phyloP scores from a whole-genome alignment of 2,888 invertebrate species.

The Frankliniella intonsa region DNA sequence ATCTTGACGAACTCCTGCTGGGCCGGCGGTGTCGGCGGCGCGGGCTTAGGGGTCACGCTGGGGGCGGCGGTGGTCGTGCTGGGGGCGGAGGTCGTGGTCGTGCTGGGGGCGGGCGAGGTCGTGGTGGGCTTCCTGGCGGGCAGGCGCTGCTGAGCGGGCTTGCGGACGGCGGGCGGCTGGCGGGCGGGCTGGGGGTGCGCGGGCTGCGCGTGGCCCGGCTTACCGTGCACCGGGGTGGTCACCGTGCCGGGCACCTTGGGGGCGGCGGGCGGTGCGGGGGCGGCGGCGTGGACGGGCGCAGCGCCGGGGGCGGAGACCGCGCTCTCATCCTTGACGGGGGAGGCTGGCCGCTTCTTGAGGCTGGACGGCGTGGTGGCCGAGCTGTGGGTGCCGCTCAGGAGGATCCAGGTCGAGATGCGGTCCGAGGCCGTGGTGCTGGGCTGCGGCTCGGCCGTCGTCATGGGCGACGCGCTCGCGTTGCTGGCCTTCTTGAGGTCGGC shows the following conservation, averaged over 20 bases:
- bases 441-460: slow-evolving; percentile 34
- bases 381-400: slow-evolving; percentile 54
- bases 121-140: neutral
- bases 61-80: neutral
- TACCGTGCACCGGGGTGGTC: neutral
- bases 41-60: neutral
- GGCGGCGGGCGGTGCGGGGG: neutral
- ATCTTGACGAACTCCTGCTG: slow-evolving; percentile 19
- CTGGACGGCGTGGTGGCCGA: slow-evolving; percentile 34
- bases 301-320: neutral
- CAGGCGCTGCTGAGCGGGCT: neutral
- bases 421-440: slow-evolving; percentile 49
- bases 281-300: neutral
- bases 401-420: slow-evolving; percentile 72
- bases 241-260: neutral
- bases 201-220: no score
- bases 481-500: slow-evolving; percentile 9
- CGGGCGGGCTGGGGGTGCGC: neutral
- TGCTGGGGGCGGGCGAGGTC: neutral
- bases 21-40: neutral
- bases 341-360: neutral
- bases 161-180: slow-evolving; percentile 1
- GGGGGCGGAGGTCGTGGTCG: neutral
- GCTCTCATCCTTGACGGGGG: neutral
- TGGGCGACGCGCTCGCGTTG: slow-evolving; percentile 26